A percentile compares a stretch with the other conserved stretches of the same genome.
Evolutionary conservation across 35 echinoderm and acorn worm genomes (phyloP).

Genomic region (Apostichopus japonicus): DNA sequence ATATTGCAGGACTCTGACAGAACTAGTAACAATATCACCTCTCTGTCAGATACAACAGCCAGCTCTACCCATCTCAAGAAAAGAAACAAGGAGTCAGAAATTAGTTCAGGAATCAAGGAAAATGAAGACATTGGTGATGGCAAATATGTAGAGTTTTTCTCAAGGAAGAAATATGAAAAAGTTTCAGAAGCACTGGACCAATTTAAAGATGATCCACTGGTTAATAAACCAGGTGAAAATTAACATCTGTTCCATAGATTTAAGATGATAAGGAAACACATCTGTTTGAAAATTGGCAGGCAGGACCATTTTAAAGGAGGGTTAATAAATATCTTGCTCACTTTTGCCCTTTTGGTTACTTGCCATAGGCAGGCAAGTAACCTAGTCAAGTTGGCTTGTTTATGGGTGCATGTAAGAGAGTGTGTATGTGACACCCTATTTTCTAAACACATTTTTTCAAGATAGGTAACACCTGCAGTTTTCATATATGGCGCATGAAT

Average conservation of each 20-base stretch:
- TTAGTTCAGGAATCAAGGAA: neutral
- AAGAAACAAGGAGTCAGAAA: neutral
- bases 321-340: neutral
- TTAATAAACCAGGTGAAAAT: conserved; percentile 89
- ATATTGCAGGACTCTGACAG: neutral
- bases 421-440: too few relatives aligned
- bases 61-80: neutral
- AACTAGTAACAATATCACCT: too few relatives aligned
- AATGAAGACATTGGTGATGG: conserved; percentile 47
- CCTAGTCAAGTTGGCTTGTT: too few relatives aligned
- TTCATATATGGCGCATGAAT: too few relatives aligned
- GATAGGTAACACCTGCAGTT: too few relatives aligned
- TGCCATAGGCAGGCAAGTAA: neutral
- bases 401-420: too few relatives aligned
- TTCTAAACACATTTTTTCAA: too few relatives aligned
- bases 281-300: too few relatives aligned
- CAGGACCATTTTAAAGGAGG: too few relatives aligned
- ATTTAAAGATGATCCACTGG: conserved; percentile 91
- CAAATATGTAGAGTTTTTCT: conserved; percentile 68
- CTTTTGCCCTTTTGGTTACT: neutral
- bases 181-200: conserved; percentile 68
- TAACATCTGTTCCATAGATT: too few relatives aligned
- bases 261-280: too few relatives aligned
- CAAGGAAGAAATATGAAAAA: conserved; percentile 60
- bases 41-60: too few relatives aligned